phyloP scores from a whole-genome alignment of 2,888 invertebrate genomes.

The Dryadula phaetusa region DNA sequence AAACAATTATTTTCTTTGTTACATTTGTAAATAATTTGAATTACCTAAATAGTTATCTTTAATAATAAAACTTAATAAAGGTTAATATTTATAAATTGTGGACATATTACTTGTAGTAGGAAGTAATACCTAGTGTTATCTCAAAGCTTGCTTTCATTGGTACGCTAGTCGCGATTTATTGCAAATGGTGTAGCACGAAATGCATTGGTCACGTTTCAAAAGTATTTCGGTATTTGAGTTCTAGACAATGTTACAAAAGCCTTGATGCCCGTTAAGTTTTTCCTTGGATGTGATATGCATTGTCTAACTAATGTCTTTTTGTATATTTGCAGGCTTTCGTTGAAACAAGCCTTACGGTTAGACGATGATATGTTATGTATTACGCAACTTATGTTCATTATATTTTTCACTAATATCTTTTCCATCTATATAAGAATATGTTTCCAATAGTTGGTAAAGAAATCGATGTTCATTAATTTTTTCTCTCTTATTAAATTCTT shows the following conservation, averaged over 20 bases:
- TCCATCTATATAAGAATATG: no score
- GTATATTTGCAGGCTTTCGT: neutral
- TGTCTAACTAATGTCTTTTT: neutral
- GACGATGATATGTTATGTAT: no score
- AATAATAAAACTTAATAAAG: neutral
- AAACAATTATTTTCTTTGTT: neutral
- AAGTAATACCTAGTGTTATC: conserved; percentile 22
- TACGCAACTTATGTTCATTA: no score
- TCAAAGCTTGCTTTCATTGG: conserved; percentile 24
- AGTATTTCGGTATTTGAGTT: conserved; percentile 44
- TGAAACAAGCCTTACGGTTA: neutral
- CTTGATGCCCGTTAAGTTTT: conserved; percentile 29
- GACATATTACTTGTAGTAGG: conserved; percentile 4
- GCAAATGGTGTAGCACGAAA: conserved; percentile 49
- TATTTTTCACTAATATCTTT: no score
- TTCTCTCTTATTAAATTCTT: no score
- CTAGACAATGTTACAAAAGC: conserved; percentile 36
- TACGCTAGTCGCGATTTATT: conserved; percentile 38
- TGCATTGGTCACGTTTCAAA: conserved; percentile 49
- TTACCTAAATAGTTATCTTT: no score
- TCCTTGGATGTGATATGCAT: conserved; percentile 11
- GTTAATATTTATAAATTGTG: neutral
- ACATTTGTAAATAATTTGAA: neutral
- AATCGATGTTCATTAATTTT: no score
- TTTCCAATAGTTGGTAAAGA: no score